A percentile compares a stretch with the other conserved stretches of the same genome.
Conservation (phyloP, 2,797 vertebrate species). For the Paramormyrops hopkinsi region DNA sequence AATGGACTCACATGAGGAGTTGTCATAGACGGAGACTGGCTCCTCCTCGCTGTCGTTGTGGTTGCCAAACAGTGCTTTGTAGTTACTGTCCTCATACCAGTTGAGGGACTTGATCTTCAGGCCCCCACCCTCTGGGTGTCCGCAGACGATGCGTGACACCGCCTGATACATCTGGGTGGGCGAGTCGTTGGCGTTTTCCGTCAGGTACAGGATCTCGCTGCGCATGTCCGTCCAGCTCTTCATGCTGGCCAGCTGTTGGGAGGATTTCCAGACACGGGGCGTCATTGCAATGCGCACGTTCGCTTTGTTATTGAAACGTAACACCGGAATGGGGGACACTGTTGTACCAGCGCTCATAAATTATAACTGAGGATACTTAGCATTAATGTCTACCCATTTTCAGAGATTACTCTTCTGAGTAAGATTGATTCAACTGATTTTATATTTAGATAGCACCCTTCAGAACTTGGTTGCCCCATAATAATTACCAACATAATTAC, state of each 20-base stretch:
- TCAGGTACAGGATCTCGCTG: slow-evolving; percentile 84
- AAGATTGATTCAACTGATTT: neutral
- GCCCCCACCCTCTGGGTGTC: slow-evolving; percentile 86
- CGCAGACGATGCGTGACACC: slow-evolving; percentile 84
- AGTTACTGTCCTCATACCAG: slow-evolving; percentile 97
- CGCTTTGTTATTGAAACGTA: neutral
- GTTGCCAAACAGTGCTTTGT: slow-evolving; percentile 88
- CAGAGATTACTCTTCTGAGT: neutral
- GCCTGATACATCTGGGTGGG: slow-evolving; percentile 84
- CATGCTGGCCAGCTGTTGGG: slow-evolving; percentile 72
- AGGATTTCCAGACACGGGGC: neutral
- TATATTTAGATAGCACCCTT: neutral
- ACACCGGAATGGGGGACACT: neutral
- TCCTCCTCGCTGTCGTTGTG: slow-evolving; percentile 76
- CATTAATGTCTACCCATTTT: neutral
- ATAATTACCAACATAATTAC: neutral
- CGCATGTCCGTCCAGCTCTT: slow-evolving; percentile 88
- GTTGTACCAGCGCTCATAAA: neutral
- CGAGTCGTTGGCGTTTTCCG: slow-evolving; percentile 69
- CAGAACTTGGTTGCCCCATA: neutral
- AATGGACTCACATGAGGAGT: slow-evolving; percentile 82
- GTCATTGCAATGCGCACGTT: too few species aligned
- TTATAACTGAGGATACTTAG: neutral
- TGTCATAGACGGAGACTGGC: slow-evolving; percentile 70
- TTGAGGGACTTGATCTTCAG: slow-evolving; percentile 96